Conservation (phyloP, 2,888 invertebrate species). For the Agrypnus murinus region DNA sequence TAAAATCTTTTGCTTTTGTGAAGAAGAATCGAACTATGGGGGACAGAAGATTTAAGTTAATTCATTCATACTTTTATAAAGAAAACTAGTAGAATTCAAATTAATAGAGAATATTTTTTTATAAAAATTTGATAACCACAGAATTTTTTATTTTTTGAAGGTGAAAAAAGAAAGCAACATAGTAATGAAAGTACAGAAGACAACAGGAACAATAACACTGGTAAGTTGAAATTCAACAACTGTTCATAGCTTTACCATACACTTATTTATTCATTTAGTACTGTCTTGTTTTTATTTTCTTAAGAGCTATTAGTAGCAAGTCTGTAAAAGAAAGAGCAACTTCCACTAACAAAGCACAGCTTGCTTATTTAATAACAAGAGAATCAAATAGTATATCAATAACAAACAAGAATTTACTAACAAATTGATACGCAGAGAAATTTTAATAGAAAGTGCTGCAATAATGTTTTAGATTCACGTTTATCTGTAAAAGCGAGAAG, state of each 20-base stretch:
- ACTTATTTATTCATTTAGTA: too few relatives aligned
- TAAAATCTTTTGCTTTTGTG: background rate
- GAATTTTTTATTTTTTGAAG: slow-evolving; percentile 12
- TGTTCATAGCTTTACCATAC: background rate
- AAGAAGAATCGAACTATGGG: background rate
- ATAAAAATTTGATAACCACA: background rate
- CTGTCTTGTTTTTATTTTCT: too few relatives aligned
- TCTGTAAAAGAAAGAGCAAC: too few relatives aligned
- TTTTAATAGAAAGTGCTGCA: too few relatives aligned
- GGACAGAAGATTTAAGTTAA: background rate
- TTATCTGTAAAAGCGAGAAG: too few relatives aligned
- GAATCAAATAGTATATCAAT: too few relatives aligned
- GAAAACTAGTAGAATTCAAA: background rate
- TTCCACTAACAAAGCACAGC: too few relatives aligned
- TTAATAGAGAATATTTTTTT: background rate
- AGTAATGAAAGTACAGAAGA: slow-evolving; percentile 3
- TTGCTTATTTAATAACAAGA: too few relatives aligned
- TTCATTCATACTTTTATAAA: background rate
- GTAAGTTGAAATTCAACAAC: slow-evolving; percentile 6
- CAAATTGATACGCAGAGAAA: too few relatives aligned
- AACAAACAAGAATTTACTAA: too few relatives aligned
- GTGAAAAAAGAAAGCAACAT: background rate
- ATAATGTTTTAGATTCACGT: too few relatives aligned
- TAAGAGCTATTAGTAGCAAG: too few relatives aligned
- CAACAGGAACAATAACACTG: background rate